Conservation (phyloP, 1,140 invertebrate species). For the Drosophila takahashii region DNA sequence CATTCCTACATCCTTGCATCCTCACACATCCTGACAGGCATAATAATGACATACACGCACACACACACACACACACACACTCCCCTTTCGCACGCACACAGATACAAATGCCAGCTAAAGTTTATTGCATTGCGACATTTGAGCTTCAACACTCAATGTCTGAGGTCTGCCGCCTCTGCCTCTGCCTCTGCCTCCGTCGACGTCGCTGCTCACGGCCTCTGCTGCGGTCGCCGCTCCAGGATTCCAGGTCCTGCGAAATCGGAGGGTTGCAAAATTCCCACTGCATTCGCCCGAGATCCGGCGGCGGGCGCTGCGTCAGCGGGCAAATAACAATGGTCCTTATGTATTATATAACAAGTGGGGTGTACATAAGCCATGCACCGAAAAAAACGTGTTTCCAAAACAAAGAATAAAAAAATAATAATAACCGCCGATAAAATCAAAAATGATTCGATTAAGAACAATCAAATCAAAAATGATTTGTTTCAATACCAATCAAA, state of each 20-base stretch:
- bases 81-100: constrained; percentile 20
- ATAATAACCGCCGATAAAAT: background rate
- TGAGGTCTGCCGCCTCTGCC: constrained; percentile 68
- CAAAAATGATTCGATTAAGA: too few species aligned
- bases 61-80: constrained; percentile 21
- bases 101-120: constrained; percentile 56
- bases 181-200: constrained; percentile 38
- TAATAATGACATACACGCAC: constrained; percentile 69
- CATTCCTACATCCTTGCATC: constrained; percentile 19
- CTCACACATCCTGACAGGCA: constrained; percentile 56
- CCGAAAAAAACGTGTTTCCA: background rate
- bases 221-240: constrained; percentile 40
- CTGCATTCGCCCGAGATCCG: constrained; percentile 70
- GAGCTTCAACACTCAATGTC: constrained; percentile 81
- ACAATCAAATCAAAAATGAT: too few species aligned
- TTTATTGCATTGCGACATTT: constrained; percentile 83
- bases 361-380: constrained; percentile 42
- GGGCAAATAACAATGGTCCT: constrained; percentile 79
- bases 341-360: constrained; percentile 75
- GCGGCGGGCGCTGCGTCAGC: constrained; percentile 54
- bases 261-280: constrained; percentile 77
- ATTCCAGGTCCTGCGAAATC: constrained; percentile 40
- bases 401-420: background rate
- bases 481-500: too few species aligned
- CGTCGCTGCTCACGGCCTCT: constrained; percentile 9